A percentile compares a stretch with the other conserved stretches of the same genome.
Conservation (phyloP, 2,888 invertebrate genomes). For the Xestia rhomboidea region DNA sequence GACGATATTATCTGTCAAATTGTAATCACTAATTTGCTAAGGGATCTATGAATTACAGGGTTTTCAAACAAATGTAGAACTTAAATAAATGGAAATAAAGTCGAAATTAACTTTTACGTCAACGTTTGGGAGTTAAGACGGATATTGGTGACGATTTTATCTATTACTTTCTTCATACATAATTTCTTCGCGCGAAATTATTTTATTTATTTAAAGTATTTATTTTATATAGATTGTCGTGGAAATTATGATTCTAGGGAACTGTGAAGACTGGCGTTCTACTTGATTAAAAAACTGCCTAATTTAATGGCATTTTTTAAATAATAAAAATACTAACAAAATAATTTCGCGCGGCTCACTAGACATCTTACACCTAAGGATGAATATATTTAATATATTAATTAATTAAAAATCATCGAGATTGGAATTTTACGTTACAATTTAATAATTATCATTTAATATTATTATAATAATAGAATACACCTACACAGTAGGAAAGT, state of each 20-base stretch:
- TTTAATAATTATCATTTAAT: conserved; percentile 64
- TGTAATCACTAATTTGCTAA: conserved; percentile 86
- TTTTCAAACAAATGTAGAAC: conserved; percentile 73
- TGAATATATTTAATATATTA: conserved; percentile 67
- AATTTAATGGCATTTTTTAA: neutral
- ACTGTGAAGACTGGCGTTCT: neutral
- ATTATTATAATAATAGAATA: conserved; percentile 65
- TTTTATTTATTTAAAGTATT: conserved; percentile 20
- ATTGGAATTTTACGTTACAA: conserved; percentile 67
- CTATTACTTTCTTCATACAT: conserved; percentile 67
- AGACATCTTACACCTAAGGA: conserved; percentile 66
- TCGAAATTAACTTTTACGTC: conserved; percentile 63
- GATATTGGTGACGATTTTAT: conserved; percentile 74
- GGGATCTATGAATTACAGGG: conserved; percentile 88
- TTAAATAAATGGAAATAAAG: conserved; percentile 65
- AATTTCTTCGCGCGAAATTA: conserved; percentile 54
- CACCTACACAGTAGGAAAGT: conserved; percentile 82
- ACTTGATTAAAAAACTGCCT: neutral
- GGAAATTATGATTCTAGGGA: neutral
- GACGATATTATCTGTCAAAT: conserved; percentile 78
- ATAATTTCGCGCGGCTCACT: conserved; percentile 59
- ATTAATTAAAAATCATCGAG: conserved; percentile 65
- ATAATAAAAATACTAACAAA: conserved; percentile 24
- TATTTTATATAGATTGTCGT: neutral
- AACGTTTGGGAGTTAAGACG: conserved; percentile 76